These are phyloP conservation scores for Passer domesticus DNA, from an alignment of 2,113 vertebrate species.

Conservation along the genomic window DNA sequence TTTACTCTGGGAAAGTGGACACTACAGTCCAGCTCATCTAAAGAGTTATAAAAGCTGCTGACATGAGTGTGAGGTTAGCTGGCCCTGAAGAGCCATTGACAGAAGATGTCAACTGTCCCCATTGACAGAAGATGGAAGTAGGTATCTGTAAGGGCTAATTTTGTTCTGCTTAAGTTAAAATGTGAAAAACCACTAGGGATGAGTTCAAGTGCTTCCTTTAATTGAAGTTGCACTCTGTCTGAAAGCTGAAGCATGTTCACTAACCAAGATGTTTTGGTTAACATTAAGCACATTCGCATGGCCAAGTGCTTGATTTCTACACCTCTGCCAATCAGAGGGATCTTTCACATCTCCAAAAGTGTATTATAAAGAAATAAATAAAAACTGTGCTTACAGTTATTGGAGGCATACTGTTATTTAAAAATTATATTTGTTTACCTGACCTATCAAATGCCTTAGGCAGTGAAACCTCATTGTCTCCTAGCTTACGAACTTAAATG, in stretches of 20 bases:
- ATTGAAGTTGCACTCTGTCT: background rate
- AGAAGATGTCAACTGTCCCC: background rate
- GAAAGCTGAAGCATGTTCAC: background rate
- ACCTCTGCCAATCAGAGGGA: background rate
- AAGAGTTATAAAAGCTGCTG: background rate
- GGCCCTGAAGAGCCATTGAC: background rate
- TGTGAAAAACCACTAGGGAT: background rate
- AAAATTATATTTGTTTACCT: background rate
- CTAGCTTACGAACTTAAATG: background rate
- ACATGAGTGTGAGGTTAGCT: background rate
- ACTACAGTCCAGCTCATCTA: background rate
- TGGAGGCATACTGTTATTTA: background rate
- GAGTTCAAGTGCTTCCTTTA: background rate
- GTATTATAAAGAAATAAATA: background rate
- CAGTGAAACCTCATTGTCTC: background rate
- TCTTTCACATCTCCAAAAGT: background rate
- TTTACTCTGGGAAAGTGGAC: background rate
- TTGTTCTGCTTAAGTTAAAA: background rate
- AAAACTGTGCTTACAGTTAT: background rate
- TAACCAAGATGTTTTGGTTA: background rate
- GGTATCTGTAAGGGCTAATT: background rate
- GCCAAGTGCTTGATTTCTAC: background rate
- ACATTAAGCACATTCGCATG: fast-evolving
- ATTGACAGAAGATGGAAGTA: background rate
- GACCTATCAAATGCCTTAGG: background rate